Percentiles rank a stretch among this genome's conserved stretches.
Evolutionary conservation across 2,797 vertebrate genomes (phyloP).

Genomic region (Peromyscus attwateri): DNA sequence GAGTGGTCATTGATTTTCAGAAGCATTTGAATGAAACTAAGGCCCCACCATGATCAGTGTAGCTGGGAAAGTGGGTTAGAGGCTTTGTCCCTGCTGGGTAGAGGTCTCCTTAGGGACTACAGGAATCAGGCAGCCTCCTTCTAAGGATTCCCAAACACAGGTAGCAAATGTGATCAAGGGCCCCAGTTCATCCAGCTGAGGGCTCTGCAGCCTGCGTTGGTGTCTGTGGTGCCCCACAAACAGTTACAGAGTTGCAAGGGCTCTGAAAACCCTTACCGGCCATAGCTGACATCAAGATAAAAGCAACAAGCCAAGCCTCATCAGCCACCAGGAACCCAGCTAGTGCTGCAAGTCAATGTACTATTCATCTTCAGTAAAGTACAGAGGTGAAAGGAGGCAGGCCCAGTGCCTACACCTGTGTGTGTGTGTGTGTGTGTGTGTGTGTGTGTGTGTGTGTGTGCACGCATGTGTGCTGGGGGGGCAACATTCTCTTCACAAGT

Average conservation of each 20-base stretch:
- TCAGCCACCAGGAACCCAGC: no score
- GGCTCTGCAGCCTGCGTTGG: neutral
- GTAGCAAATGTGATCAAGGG: neutral
- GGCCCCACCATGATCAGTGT: accelerated
- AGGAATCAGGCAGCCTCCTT: neutral
- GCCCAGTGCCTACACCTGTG: no score
- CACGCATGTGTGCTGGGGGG: no score
- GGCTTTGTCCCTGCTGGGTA: neutral
- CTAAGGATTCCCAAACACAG: neutral
- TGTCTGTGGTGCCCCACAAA: neutral
- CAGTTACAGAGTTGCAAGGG: conserved; percentile 53
- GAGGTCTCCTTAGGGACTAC: neutral
- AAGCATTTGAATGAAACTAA: neutral
- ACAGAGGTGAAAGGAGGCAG: neutral
- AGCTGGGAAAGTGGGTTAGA: no score
- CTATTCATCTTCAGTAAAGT: no score
- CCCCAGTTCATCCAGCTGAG: neutral
- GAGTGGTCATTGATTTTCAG: neutral
- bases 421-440: neutral
- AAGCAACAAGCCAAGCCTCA: neutral
- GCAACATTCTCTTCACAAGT: accelerated
- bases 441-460: no score
- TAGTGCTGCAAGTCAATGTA: neutral
- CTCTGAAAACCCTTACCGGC: conserved; percentile 61
- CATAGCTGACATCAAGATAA: conserved; percentile 57